Conservation (phyloP, 2,888 invertebrate genomes). For the Pristionchus fissidentatus region DNA sequence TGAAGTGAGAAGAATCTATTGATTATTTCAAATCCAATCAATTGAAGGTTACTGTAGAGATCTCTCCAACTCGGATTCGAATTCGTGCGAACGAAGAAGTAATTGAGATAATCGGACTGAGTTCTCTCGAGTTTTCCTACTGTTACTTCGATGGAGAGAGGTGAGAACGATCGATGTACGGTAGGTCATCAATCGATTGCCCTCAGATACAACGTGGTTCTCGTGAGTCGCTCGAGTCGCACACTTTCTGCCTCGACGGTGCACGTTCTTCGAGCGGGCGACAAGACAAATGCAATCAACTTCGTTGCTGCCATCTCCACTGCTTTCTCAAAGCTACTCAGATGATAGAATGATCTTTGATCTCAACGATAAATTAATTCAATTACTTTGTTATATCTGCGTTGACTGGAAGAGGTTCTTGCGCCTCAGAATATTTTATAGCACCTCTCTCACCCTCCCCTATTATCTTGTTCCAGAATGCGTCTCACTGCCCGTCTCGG, state of each 20-base stretch:
- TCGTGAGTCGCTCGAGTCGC: background rate
- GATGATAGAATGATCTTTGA: background rate
- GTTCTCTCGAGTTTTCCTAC: slow-evolving; percentile 2
- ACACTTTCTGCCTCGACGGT: background rate
- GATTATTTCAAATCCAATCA: background rate
- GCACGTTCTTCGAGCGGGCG: background rate
- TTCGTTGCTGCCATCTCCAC: background rate
- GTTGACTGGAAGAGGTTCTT: background rate
- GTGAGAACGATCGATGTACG: background rate
- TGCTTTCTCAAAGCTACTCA: slow-evolving; percentile 13
- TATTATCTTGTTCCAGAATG: background rate
- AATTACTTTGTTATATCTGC: background rate
- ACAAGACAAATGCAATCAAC: background rate
- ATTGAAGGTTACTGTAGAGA: background rate
- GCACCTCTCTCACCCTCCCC: background rate
- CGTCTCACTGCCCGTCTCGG: slow-evolving; percentile 17
- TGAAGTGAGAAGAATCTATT: background rate
- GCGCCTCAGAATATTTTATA: background rate
- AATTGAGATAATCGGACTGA: background rate
- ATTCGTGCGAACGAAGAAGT: background rate
- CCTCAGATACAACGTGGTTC: background rate
- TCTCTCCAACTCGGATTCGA: background rate
- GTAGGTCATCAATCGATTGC: background rate
- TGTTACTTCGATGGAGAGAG: background rate
- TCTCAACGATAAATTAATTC: slow-evolving; percentile 29